Evolutionary conservation across 2,888 invertebrate genomes (phyloP), one percentile per base, ranked within the genome.

Genomic region (Sericinus montela): DNA sequence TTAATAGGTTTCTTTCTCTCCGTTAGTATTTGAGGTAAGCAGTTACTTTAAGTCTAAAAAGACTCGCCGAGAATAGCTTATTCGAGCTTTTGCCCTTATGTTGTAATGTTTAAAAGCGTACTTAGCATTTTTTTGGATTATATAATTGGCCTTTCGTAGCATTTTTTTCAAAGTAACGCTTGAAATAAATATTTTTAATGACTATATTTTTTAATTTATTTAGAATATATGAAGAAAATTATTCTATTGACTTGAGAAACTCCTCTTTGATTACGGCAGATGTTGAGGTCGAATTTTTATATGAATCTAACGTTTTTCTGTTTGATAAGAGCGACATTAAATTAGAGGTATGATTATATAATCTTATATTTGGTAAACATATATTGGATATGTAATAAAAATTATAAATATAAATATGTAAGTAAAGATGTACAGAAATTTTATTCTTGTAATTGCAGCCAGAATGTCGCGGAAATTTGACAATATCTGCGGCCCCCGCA

Each of bases 231-330:
- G 79, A 86, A 65, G 85, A 87, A 57, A 71, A 77, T 39, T 80
- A 86, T 35, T 72, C 73, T 8, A 86, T 92, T 3, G 78, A 86
- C 51, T 72, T 92, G 29, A 82, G 76, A 56, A 93, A 92, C 67
- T 72, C 83, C 30, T 91, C 92, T 0, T 67, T 82, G 1, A 78
- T 92, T 45, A 71, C 79, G 1, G 89, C 90, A 11, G 75, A 89
- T 44, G 72, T 91, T 36, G 67, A 64, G 7, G 82, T 91, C 23
- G 80, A 79, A 48, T 82, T 91, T 54, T 58, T 77, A 36, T 77
- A 81, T 49, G 77, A 82, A 1, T 81, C 77, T 1, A 63, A 72
- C 5, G 71, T 79, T n/a, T 92, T 91, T 65, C 59, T 75, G 53
- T 71, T 89, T 34, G 70, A 89, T 29, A 83, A 89, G 51, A 69